A percentile compares a stretch with the other conserved stretches of the same genome.
Conservation (phyloP, 2,888 invertebrate genomes). For the Aleiodes leptofemur region DNA sequence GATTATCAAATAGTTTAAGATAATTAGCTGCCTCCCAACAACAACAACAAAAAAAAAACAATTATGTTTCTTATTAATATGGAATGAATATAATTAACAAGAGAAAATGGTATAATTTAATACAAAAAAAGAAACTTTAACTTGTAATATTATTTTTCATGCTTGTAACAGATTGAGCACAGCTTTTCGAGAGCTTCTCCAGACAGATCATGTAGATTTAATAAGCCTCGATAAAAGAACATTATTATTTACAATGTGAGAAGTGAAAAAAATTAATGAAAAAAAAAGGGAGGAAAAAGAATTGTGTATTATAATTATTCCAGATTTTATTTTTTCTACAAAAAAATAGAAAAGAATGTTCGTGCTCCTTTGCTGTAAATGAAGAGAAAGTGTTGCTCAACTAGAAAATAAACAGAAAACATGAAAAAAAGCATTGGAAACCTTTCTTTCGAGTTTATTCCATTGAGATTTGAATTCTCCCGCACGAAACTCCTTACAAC, state of each 20-base stretch:
- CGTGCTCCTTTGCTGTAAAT: conserved; percentile 23
- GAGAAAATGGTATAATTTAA: too few relatives aligned
- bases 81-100: too few relatives aligned
- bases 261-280: neutral
- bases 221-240: too few relatives aligned
- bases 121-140: too few relatives aligned
- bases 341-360: conserved; percentile 1
- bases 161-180: too few relatives aligned
- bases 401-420: conserved; percentile 47
- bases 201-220: too few relatives aligned
- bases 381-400: conserved; percentile 45
- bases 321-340: conserved; percentile 24
- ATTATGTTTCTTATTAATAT: too few relatives aligned
- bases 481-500: neutral
- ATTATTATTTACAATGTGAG: neutral
- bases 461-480: conserved; percentile 6
- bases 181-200: too few relatives aligned
- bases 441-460: conserved; percentile 9
- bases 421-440: conserved; percentile 21
- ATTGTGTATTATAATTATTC: conserved; percentile 8
- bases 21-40: conserved; percentile 21
- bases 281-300: neutral
- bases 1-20: conserved; percentile 43
- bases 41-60: neutral
- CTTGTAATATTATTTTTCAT: too few relatives aligned